These are phyloP conservation scores for Agrochola litura DNA, from an alignment of 2,888 invertebrate genomes.

Conservation along the genomic window DNA sequence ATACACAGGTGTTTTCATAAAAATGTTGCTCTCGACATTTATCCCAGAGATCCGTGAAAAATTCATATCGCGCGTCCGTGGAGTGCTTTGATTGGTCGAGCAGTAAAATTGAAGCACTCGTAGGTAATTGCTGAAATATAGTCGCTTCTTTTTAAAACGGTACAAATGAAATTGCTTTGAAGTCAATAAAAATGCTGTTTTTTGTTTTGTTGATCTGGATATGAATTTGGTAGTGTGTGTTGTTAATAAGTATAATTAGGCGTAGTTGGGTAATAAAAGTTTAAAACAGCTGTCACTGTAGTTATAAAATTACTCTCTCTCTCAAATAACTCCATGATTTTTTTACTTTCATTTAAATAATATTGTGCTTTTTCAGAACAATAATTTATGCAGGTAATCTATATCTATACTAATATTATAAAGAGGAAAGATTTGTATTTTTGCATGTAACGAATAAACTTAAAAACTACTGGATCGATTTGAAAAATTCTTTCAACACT, in stretches of 20 bases:
- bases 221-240: neutral
- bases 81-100: slow-evolving; percentile 41
- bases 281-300: too few relatives aligned
- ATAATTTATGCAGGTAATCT: too few relatives aligned
- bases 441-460: too few relatives aligned
- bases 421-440: too few relatives aligned
- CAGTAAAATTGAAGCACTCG: slow-evolving; percentile 26
- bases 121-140: slow-evolving; percentile 7
- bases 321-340: too few relatives aligned
- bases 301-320: too few relatives aligned
- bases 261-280: neutral
- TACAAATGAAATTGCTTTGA: neutral
- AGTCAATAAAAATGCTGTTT: slow-evolving; percentile 5
- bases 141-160: slow-evolving; percentile 13
- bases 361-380: too few relatives aligned
- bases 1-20: slow-evolving; percentile 9
- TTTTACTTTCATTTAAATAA: too few relatives aligned
- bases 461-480: too few relatives aligned
- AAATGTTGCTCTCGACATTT: slow-evolving; percentile 18
- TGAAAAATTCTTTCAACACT: too few relatives aligned
- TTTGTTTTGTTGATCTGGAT: neutral
- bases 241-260: neutral
- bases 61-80: slow-evolving; percentile 24
- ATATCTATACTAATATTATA: too few relatives aligned
- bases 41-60: slow-evolving; percentile 12